A percentile compares a stretch with the other conserved stretches of the same genome.
phyloP scores from a whole-genome alignment of 2,888 invertebrate genomes.

The Nipponacmea schrenckii region DNA sequence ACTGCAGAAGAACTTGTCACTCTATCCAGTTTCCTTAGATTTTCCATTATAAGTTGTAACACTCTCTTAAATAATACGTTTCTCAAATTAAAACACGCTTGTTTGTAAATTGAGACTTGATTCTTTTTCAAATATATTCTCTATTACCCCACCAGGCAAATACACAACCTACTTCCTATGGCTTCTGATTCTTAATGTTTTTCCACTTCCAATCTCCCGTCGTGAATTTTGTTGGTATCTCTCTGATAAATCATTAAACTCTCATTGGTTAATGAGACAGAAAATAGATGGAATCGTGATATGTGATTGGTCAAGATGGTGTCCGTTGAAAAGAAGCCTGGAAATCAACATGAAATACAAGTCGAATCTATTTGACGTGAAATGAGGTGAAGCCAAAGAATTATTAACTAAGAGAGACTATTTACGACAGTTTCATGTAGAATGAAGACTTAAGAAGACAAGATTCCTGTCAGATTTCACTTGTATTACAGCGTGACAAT shows the following conservation, averaged over 20 bases:
- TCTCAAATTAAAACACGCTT: conserved; percentile 5
- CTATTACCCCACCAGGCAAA: conserved; percentile 13
- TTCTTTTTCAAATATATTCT: conserved; percentile 20
- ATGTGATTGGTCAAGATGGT: conserved; percentile 17
- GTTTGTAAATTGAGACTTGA: conserved; percentile 14
- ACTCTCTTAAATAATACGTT: conserved; percentile 4
- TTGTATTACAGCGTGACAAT: background rate
- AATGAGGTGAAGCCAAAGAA: background rate
- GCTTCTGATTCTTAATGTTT: conserved; percentile 21
- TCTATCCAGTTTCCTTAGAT: background rate
- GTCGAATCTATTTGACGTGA: conserved; percentile 13
- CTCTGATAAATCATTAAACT: conserved; percentile 16
- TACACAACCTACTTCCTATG: conserved; percentile 10
- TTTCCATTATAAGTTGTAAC: background rate
- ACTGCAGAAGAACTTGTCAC: background rate
- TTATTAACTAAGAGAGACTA: conserved; percentile 3
- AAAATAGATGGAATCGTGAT: conserved; percentile 12
- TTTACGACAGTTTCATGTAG: background rate
- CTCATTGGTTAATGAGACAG: conserved; percentile 26
- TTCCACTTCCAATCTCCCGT: conserved; percentile 15
- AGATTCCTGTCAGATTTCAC: conserved; percentile 7
- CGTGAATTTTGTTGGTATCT: conserved; percentile 13
- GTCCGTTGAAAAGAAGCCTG: conserved; percentile 16
- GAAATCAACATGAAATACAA: conserved; percentile 21
- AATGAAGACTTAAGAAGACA: background rate